Evolutionary conservation across 35 echinoderm and acorn worm species (phyloP).

Genomic region (Ptychodera flava): DNA sequence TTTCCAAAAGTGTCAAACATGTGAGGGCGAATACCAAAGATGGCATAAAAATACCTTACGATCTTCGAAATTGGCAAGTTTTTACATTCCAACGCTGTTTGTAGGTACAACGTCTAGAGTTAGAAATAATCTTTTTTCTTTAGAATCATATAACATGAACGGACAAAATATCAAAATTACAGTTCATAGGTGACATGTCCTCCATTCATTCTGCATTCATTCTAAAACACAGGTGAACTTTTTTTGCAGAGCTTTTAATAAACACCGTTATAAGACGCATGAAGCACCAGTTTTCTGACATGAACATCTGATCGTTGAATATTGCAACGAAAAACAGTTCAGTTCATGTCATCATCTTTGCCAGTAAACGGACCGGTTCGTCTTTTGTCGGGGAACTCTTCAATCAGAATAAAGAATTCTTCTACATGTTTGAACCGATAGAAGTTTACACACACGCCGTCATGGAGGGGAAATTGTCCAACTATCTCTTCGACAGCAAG

Average conservation of each 20-base stretch:
- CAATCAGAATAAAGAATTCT: constrained; percentile 64
- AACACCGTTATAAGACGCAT: not conserved
- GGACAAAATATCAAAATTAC: not conserved
- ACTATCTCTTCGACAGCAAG: constrained; percentile 7
- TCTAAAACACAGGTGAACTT: too few relatives aligned
- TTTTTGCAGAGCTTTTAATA: not conserved
- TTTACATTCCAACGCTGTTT: too few relatives aligned
- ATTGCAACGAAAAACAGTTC: too few relatives aligned
- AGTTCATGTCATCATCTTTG: constrained; percentile 33
- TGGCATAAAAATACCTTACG: too few relatives aligned
- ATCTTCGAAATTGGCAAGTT: too few relatives aligned
- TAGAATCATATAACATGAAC: too few relatives aligned
- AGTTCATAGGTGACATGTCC: too few relatives aligned
- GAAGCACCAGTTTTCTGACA: not conserved
- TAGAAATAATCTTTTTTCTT: too few relatives aligned
- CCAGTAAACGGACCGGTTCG: constrained; percentile 80
- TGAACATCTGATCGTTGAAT: too few relatives aligned
- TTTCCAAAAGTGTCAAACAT: too few relatives aligned
- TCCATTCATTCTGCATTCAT: not conserved
- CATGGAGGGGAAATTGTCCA: constrained; percentile 12
- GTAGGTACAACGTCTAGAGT: too few relatives aligned
- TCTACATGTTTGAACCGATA: constrained; percentile 79
- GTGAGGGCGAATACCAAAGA: too few relatives aligned
- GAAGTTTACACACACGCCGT: constrained; percentile 46
- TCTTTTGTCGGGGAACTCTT: constrained; percentile 90